phyloP scores from a whole-genome alignment of 2,888 invertebrate species.

The Xestia rhomboidea region DNA sequence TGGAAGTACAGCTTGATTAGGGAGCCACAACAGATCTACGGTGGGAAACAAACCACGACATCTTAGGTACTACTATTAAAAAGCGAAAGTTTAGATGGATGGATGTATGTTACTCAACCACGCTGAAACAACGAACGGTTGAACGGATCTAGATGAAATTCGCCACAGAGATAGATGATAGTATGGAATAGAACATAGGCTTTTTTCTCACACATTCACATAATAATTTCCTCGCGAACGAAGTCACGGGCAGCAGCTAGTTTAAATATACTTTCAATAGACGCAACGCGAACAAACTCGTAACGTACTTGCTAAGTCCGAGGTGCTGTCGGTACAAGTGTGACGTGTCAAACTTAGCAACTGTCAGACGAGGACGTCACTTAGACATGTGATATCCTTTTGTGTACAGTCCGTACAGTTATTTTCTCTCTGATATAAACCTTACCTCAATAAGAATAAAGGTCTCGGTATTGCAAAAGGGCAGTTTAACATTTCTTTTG shows the following conservation, averaged over 20 bases:
- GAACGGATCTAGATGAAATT: too few relatives aligned
- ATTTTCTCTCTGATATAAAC: background rate
- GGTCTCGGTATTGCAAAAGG: conserved; percentile 1
- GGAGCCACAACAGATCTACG: background rate
- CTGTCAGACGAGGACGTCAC: background rate
- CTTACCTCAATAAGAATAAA: background rate
- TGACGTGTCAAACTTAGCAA: background rate
- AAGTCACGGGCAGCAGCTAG: too few relatives aligned
- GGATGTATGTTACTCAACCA: background rate
- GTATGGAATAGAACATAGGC: too few relatives aligned
- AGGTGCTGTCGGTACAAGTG: background rate
- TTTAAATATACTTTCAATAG: background rate
- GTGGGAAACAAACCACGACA: background rate
- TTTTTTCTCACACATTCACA: too few relatives aligned
- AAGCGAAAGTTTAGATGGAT: background rate
- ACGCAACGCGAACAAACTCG: background rate
- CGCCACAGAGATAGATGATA: too few relatives aligned
- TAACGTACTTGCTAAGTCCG: background rate
- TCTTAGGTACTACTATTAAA: background rate
- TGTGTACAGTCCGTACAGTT: background rate
- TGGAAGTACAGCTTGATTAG: background rate
- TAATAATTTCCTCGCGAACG: too few relatives aligned
- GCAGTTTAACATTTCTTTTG: background rate
- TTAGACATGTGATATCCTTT: background rate
- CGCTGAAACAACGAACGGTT: too few relatives aligned